Conservation (phyloP, 2,113 vertebrate species). For the Cynocephalus volans region DNA sequence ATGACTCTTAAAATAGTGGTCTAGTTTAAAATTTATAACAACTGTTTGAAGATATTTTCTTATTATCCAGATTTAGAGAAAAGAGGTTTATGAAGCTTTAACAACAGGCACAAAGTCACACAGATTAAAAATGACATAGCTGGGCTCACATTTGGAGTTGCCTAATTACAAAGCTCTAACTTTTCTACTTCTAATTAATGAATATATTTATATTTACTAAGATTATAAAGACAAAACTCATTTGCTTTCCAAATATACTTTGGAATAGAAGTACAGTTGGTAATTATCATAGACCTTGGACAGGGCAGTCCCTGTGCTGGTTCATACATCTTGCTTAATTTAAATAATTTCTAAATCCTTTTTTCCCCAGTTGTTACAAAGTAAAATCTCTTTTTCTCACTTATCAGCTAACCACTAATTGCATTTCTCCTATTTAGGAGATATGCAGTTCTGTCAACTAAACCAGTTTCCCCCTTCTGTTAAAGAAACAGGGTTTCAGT, state of each 20-base stretch:
- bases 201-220: slow-evolving; percentile 45
- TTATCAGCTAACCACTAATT: slow-evolving; percentile 74
- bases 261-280: not conserved
- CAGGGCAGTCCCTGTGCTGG: not conserved
- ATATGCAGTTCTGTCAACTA: slow-evolving; percentile 61
- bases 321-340: slow-evolving; percentile 42
- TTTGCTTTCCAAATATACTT: slow-evolving; percentile 51
- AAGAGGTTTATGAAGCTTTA: slow-evolving; percentile 1
- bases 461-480: not conserved
- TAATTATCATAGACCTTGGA: not conserved
- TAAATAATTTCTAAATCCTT: slow-evolving; percentile 26
- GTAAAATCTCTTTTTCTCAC: slow-evolving; percentile 34
- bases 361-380: not conserved
- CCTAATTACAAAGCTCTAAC: not conserved
- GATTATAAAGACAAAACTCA: slow-evolving; percentile 25
- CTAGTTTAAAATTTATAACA: slow-evolving; percentile 1
- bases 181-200: slow-evolving; percentile 47
- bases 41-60: slow-evolving; percentile 14
- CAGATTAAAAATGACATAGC: not conserved
- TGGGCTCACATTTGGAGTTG: not conserved
- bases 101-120: not conserved
- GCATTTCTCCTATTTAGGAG: slow-evolving; percentile 73
- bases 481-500: slow-evolving; percentile 54
- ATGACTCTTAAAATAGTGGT: not conserved
- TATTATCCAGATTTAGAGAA: not conserved